Evolutionary conservation across 2,113 vertebrate genomes (phyloP), one percentile per base, ranked within the genome.

Genomic region (Myotis brandtii): DNA sequence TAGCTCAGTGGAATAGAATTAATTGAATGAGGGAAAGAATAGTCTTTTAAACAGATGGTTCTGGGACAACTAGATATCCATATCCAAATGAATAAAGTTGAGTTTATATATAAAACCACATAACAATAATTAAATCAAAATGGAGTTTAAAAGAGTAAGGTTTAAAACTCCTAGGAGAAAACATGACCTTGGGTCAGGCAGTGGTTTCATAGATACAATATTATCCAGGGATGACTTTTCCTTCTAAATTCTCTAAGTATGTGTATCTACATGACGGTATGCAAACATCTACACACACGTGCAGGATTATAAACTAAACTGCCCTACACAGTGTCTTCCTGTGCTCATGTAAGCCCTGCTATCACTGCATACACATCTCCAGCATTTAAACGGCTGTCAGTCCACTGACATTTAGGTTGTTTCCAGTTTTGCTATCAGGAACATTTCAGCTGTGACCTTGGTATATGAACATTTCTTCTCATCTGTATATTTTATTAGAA

Each of bases 151-250:
- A 86, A 80, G 3, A 67, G 8, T 18, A 8, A 30, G 80, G 40
- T 73, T 7, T 85, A 70, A 72, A 76, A 84, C 50, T 80, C 56
- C 88, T 67, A 72, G 70, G 13, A 81, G 40, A 46, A 81, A 82
- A 70, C 21, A 37, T 21, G 18, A 48, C 43, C 40, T 54, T 40
- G 25, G 85, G 18, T 37, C n/a, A 91, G 56, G 54, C 13, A n/a
- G 10, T 66, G 34, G 46, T 91, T 95, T 73, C 86, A 54, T 2
- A 85, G 46, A 5, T 70, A 30, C 20, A 62, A 12, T 37, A 50
- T 32, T 23, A 72, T 16, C n/a, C 56, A 69, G 40, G 37, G 37
- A 14, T 27, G 46, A 81, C 46, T 30, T 64, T 52, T 82, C 30
- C 5, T 23, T 32, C 20, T 27, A 7, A 79, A 56, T 14, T 14